Evolutionary conservation across 2,113 vertebrate genomes (phyloP).

Genomic region (Fregata magnificens): DNA sequence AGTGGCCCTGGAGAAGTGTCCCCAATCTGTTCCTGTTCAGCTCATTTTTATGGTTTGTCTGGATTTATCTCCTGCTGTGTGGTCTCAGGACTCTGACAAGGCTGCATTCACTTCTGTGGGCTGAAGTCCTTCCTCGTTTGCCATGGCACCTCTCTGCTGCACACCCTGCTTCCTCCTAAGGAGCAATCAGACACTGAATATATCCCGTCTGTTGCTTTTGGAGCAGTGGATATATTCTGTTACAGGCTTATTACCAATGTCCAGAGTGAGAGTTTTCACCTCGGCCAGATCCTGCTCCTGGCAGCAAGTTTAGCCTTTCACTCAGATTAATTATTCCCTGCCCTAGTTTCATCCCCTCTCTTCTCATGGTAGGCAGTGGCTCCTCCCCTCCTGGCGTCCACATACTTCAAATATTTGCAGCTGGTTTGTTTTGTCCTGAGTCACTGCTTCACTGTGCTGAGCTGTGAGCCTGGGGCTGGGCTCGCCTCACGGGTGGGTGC

Average conservation of each 20-base stretch:
- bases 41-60: background rate
- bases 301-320: background rate
- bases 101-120: background rate
- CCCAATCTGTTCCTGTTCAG: background rate
- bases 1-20: background rate
- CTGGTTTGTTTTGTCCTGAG: slow-evolving; percentile 47
- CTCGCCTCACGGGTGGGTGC: background rate
- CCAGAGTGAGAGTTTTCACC: background rate
- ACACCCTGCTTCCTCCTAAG: background rate
- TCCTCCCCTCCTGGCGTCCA: slow-evolving; percentile 33
- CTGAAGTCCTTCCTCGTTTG: background rate
- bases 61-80: background rate
- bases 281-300: background rate
- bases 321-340: slow-evolving; percentile 43
- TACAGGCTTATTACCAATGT: background rate
- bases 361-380: background rate
- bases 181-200: background rate
- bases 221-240: background rate
- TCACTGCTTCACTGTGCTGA: slow-evolving; percentile 11
- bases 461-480: background rate
- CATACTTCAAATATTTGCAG: slow-evolving; percentile 59
- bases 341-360: slow-evolving; percentile 17
- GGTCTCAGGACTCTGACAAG: background rate
- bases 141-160: background rate
- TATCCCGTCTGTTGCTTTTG: background rate